These are phyloP conservation scores for Crocuta crocuta DNA, from an alignment of 2,113 vertebrate genomes.

Conservation along the genomic window DNA sequence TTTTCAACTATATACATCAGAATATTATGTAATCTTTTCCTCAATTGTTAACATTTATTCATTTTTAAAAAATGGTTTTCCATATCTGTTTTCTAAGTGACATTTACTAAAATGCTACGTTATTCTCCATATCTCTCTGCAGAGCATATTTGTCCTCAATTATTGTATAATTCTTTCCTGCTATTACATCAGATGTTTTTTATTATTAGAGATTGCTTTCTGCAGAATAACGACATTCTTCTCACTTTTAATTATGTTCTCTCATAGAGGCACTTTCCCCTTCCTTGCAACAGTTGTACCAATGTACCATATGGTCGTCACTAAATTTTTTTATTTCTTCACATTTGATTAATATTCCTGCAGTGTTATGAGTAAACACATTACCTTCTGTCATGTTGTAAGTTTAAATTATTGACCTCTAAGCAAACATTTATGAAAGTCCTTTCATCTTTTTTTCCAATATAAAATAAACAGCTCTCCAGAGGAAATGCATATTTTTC, in stretches of 20 bases:
- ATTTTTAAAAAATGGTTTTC: not conserved
- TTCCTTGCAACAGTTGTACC: not conserved
- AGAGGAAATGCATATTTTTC: not conserved
- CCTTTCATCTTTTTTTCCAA: not conserved
- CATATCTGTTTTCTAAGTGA: not conserved
- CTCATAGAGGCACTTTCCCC: not conserved
- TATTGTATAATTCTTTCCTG: not conserved
- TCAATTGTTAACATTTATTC: not conserved
- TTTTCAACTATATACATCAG: not conserved
- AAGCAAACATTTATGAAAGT: slow-evolving; percentile 40
- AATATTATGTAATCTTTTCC: not conserved
- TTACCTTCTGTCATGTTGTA: slow-evolving; percentile 29
- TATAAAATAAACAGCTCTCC: slow-evolving; percentile 4
- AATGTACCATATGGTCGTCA: slow-evolving; percentile 55
- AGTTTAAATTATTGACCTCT: slow-evolving; percentile 62
- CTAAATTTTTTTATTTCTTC: not conserved
- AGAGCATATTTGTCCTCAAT: not conserved
- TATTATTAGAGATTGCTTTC: slow-evolving; percentile 26
- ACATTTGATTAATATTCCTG: slow-evolving; percentile 62
- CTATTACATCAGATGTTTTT: not conserved
- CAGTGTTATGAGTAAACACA: slow-evolving; percentile 44
- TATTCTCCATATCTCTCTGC: not conserved
- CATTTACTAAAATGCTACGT: not conserved
- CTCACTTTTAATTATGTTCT: slow-evolving; percentile 56
- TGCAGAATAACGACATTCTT: not conserved